Base-by-base conservation (phyloP, 2,113 vertebrate species). In the Alligator mississippiensis region DNA sequence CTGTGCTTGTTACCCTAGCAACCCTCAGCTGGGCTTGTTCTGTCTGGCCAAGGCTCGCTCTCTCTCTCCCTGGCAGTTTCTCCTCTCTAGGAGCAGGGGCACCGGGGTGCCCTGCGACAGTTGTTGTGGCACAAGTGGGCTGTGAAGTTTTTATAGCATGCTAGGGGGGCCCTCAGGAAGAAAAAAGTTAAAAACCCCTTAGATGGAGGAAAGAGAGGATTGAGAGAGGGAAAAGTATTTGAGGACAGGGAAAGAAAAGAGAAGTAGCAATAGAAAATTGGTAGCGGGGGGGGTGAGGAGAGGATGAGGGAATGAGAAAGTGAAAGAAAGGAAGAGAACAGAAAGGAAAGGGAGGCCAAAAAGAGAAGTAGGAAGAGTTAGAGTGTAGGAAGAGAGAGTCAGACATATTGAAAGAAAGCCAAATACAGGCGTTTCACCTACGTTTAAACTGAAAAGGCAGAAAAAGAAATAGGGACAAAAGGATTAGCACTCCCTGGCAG, bases 391-490 rank as follows among this genome's bases (percentile, higher is more conserved):
- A 0, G 3, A 68, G 55, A 81, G 83, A 59, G 47, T 47, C 18
- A 83, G 14, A 57, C 6, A n/a, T 74, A 5, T 57, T 74, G 59
- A 18, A 47, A 92, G 21, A 47, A 10, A 27, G 19, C n/a, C 84
- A 5, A 3, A 21, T 21, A 11, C 14, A 63, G 59, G 15, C 74
- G 27, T 27, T 85, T 94, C 70, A 55, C 47, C 60, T 84, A 5
- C 21, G 60, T 11, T 54, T 28, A 28, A 79, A 68, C 68, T 80
- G 47, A 66, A 83, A 70, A 92, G 2, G 8, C 11, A 16, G 11
- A 28, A 28, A 61, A 0, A 0, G 3, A 90, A 78, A 21, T 19
- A 38, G 34, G 34, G 54, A 15, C 1, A 9, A 30, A 55, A 58
- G 2, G 24, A 80, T 28, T 66, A 47, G 38, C 0, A 3, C 74